A percentile compares a stretch with the other conserved stretches of the same genome.
Evolutionary conservation across 2,113 vertebrate species (phyloP).

Genomic region (Climacteris rufus): DNA sequence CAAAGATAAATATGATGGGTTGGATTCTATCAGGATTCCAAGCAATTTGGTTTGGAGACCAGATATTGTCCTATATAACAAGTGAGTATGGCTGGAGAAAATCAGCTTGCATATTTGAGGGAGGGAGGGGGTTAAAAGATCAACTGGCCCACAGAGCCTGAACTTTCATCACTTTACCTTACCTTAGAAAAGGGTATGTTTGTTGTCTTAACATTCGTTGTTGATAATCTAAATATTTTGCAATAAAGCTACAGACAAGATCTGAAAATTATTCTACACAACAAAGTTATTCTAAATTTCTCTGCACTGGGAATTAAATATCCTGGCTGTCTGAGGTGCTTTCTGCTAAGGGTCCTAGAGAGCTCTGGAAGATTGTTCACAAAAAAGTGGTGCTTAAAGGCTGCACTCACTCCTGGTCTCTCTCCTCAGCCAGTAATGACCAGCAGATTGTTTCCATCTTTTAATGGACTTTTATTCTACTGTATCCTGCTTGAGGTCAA

Average conservation of each 20-base stretch:
- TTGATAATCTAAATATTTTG: slow-evolving; percentile 6
- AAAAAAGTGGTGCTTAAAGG: neutral
- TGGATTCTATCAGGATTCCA: slow-evolving; percentile 95
- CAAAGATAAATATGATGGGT: slow-evolving; percentile 89
- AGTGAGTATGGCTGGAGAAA: slow-evolving; percentile 74
- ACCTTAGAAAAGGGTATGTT: neutral
- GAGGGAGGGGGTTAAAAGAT: neutral
- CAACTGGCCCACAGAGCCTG: neutral
- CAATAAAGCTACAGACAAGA: neutral
- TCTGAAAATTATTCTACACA: neutral
- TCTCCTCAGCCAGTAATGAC: neutral
- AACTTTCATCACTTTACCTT: neutral
- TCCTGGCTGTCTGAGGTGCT: neutral
- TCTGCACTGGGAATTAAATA: neutral
- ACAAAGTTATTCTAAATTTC: neutral
- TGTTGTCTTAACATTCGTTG: neutral
- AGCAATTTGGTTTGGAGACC: slow-evolving; percentile 94
- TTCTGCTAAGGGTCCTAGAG: neutral
- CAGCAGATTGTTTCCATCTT: neutral
- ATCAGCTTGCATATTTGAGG: neutral
- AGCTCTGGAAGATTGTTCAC: neutral
- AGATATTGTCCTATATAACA: slow-evolving; percentile 96
- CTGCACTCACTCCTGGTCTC: neutral
- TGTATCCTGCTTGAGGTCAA: neutral
- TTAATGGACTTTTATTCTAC: neutral